Evolutionary conservation across 2,888 invertebrate species (phyloP), one percentile per base, ranked within the genome.

Genomic region (Melipona beecheii): DNA sequence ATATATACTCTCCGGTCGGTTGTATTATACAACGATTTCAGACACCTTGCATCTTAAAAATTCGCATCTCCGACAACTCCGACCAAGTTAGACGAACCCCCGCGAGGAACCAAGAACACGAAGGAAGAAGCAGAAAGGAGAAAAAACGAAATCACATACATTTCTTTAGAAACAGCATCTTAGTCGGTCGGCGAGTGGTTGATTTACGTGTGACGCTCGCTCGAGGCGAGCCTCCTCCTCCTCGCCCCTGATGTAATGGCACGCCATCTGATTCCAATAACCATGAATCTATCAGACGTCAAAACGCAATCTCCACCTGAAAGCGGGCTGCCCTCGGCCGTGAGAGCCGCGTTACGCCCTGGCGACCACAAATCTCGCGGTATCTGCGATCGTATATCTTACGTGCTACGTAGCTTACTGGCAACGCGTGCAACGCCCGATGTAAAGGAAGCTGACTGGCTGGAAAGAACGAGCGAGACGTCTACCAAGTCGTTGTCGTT

Each of bases 221-320:
- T 78, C 81, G 82, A 64, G 85, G 87, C 83, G 62, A 79, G 75
- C 72, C 74, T 43, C 19, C 27, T 43, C 19, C 27, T 27, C 27
- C 17, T 27, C 27, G 43, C 24, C 75, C 66, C 73, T 78, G 80
- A 77, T 78, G 85, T 85, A 90, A 87, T 80, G 81, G 90, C 91
- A 92, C 92, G 21, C 92, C 90, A 92, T 93, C 95, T 95, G 96
- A 96, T 96, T 96, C 96, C 96, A 96, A 96, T 96, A 96, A 96
- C 96, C 96, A 96, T 96, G 96, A 96, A 97, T 97, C 96, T 96
- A 97, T 97, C 97, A 96, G 95, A 95, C 95, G 96, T 96, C 96
- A 96, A 96, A 96, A 96, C 95, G 96, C 96, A 96, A 96, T 96
- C 96, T 96, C 94, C 95, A 95, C 95, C 95, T 89, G 95, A 95